Evolutionary conservation across 2,113 vertebrate species (phyloP), one percentile per base, ranked within the genome.

Genomic region (Actenoides lindsayi): DNA sequence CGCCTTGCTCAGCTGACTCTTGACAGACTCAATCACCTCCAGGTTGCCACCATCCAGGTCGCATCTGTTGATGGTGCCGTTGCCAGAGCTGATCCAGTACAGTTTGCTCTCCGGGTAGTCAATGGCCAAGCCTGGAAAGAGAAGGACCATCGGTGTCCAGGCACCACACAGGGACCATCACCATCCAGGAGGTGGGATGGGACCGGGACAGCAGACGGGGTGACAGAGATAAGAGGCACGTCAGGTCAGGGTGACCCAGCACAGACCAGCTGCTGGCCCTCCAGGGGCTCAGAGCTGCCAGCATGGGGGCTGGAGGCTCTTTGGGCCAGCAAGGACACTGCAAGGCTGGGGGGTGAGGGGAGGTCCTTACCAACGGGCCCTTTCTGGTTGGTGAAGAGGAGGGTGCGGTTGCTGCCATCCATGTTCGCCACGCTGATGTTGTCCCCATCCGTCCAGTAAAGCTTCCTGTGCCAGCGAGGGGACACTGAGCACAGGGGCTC

Each of bases 391-490:
- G 97, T 98, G 95, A 99, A 99, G 91, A 99, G 98, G 42, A 98
- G 96, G 1, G 98, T 99, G 51, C 76, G 98, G 96, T 99, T 99
- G 96, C 96, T 99, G 89, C 99, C 99, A 0, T 99, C 99, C 98
- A 99, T 99, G 97, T 99, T 99, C 93, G 99, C 98, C 97, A 99
- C 98, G 44, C 98, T 99, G 98, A 99, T 98, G 96, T 98, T 99
- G 97, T 99, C 99, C 6, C 99, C 99, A 0, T 99, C 99, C 0
- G 99, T 99, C 99, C 99, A 99, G 96, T 99, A 99, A 5, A 99
- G 98, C 92, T 99, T 99, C 85, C 99, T 99, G 93, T 12, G 76
- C 6, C 9, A 0, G 31, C 3, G 23, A 17, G 33, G 30, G 42
- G 11, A 37, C 44, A 7, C 2, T 35, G 50, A 87, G 79, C 27